Evolutionary conservation across 2,888 invertebrate genomes (phyloP).

Genomic region (Dichetophora obliterata): DNA sequence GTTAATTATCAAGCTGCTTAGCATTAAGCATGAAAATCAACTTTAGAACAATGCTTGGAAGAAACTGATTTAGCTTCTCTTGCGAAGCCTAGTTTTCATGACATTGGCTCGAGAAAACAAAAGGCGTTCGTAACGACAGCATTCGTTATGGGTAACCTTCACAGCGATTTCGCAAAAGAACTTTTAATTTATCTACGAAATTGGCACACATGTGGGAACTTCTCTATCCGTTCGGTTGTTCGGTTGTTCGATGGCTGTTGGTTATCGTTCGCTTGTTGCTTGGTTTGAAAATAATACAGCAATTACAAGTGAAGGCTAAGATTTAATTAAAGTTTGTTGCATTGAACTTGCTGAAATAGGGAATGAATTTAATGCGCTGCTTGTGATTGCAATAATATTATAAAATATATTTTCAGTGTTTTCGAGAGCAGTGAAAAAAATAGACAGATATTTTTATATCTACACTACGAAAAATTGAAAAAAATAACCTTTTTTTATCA

Average conservation of each 20-base stretch:
- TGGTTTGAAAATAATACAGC: not conserved
- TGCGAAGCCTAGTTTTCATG: constrained; percentile 51
- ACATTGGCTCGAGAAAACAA: constrained; percentile 51
- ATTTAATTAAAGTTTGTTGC: constrained; percentile 48
- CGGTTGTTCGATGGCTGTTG: too few relatives aligned
- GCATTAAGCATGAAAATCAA: not conserved
- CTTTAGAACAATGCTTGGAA: not conserved
- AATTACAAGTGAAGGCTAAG: constrained; percentile 31
- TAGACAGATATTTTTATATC: too few relatives aligned
- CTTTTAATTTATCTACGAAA: constrained; percentile 51
- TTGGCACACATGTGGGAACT: constrained; percentile 66
- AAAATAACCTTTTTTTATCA: too few relatives aligned
- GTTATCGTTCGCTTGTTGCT: too few relatives aligned
- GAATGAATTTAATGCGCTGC: too few relatives aligned
- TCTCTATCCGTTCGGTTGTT: constrained; percentile 47
- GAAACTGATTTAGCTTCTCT: constrained; percentile 8
- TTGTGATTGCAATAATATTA: too few relatives aligned
- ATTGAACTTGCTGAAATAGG: constrained; percentile 61
- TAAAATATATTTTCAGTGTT: too few relatives aligned
- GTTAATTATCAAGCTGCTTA: constrained; percentile 31
- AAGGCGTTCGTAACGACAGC: constrained; percentile 29
- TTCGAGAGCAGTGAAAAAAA: too few relatives aligned
- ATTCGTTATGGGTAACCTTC: constrained; percentile 20
- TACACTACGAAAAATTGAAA: too few relatives aligned
- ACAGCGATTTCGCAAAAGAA: constrained; percentile 28